phyloP scores from a whole-genome alignment of 2,888 invertebrate species.

The Psylliodes chrysocephalus region DNA sequence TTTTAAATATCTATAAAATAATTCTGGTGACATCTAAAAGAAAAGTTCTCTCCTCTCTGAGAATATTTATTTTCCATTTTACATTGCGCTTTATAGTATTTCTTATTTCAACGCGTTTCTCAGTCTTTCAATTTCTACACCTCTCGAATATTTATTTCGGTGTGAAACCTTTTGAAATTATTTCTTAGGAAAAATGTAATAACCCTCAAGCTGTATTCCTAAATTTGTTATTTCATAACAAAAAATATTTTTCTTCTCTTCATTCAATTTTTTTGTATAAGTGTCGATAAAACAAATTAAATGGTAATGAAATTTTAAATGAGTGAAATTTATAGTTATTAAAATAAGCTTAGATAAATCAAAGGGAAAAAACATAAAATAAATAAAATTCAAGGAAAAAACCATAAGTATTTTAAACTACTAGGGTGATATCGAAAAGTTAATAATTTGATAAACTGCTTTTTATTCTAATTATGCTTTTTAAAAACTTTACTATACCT shows the following conservation, averaged over 20 bases:
- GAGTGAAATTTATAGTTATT: no score
- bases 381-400: no score
- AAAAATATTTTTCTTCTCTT: conserved; percentile 23
- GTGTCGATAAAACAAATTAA: conserved; percentile 17
- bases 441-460: no score
- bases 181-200: conserved; percentile 7
- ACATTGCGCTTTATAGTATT: conserved; percentile 1
- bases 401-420: no score
- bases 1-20: not conserved
- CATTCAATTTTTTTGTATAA: conserved; percentile 19
- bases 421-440: no score
- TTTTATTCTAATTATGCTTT: no score
- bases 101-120: not conserved
- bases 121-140: conserved; percentile 11
- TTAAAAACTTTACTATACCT: no score
- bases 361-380: no score
- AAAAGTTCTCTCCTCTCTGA: not conserved
- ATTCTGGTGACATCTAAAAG: not conserved
- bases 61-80: conserved; percentile 18
- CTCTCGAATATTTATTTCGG: conserved; percentile 16
- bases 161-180: conserved; percentile 16
- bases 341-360: no score
- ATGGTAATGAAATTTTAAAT: not conserved
- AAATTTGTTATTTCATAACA: conserved; percentile 11
- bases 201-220: conserved; percentile 4